Conservation (phyloP, 2,888 invertebrate genomes). For the Tenodera sinensis region DNA sequence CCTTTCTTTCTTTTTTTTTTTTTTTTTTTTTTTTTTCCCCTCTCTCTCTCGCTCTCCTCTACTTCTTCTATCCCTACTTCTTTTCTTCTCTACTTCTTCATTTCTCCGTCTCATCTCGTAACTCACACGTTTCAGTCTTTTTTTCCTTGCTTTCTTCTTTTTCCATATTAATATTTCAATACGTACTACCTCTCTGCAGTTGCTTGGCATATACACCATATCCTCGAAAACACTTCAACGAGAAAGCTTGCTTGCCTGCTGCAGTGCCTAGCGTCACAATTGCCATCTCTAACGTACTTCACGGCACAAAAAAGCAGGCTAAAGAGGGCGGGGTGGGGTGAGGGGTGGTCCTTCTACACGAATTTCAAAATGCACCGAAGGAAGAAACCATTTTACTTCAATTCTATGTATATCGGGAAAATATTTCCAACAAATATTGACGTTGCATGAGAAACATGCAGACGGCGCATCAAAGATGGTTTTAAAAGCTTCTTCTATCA, state of each 20-base stretch:
- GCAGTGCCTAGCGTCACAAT: background rate
- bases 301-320: background rate
- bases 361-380: background rate
- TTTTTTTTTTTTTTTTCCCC: background rate
- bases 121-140: background rate
- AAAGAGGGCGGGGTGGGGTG: background rate
- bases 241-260: background rate
- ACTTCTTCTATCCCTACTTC: background rate
- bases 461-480: background rate
- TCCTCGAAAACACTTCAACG: constrained; percentile 3
- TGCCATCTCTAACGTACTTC: background rate
- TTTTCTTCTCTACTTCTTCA: background rate
- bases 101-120: background rate
- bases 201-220: background rate
- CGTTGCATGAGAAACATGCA: background rate
- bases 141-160: constrained; percentile 2
- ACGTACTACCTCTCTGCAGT: background rate
- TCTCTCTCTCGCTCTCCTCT: background rate
- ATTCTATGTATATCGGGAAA: background rate
- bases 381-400: background rate
- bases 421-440: background rate
- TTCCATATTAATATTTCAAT: constrained; percentile 14
- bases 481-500: too few relatives aligned
- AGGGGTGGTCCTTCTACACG: background rate
- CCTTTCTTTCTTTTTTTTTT: too few relatives aligned